These are phyloP conservation scores for Bombyx mori DNA, from an alignment of 1,140 invertebrate genomes.

Conservation along the genomic window DNA sequence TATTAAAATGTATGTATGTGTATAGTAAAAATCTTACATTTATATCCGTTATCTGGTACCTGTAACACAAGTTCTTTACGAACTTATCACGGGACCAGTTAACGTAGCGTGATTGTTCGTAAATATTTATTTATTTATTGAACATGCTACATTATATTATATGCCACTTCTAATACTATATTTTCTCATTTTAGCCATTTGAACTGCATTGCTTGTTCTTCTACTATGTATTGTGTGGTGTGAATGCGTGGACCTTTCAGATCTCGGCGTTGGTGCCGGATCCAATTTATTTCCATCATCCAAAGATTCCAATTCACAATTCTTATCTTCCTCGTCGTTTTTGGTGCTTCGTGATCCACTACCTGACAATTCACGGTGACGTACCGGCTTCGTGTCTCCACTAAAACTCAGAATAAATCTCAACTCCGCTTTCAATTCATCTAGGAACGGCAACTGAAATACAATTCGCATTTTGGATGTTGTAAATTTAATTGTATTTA, in stretches of 20 bases:
- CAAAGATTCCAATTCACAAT: conserved; percentile 29
- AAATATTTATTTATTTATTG: background rate
- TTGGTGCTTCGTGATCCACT: conserved; percentile 49
- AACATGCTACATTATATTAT: conserved; percentile 1
- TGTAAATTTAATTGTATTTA: too few species aligned
- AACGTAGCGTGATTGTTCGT: too few species aligned
- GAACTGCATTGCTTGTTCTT: conserved; percentile 48
- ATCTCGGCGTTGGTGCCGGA: conserved; percentile 37
- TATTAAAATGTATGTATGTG: too few species aligned
- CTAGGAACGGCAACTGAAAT: conserved; percentile 76
- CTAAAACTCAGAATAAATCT: conserved; percentile 83
- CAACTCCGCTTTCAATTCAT: conserved; percentile 79
- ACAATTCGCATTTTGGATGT: background rate
- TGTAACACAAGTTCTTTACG: too few species aligned
- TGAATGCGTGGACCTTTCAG: conserved; percentile 47
- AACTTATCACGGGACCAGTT: too few species aligned
- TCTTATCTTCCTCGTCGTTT: conserved; percentile 33
- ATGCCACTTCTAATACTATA: conserved; percentile 25
- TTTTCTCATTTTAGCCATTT: conserved; percentile 50
- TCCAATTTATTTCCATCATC: conserved; percentile 29
- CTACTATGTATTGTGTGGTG: conserved; percentile 48
- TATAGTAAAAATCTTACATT: too few species aligned
- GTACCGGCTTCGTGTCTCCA: conserved; percentile 79
- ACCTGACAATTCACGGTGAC: conserved; percentile 48
- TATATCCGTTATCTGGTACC: too few species aligned